Evolutionary conservation across 2,113 vertebrate species (phyloP), one percentile per base, ranked within the genome.

Genomic region (Fregetta grallaria): DNA sequence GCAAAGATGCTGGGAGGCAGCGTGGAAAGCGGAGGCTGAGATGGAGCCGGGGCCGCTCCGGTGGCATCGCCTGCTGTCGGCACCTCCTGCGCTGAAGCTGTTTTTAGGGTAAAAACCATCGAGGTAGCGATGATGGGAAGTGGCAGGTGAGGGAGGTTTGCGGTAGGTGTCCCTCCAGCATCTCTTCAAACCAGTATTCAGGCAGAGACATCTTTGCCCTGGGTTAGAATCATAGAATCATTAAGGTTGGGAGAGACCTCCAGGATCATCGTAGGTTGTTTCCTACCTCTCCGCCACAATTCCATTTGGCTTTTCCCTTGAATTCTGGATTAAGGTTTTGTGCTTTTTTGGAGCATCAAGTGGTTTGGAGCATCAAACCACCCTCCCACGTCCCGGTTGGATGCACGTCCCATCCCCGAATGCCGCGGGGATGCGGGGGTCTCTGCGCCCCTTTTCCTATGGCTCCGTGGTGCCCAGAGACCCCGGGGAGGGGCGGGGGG

Each of bases 1-100:
- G 47, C 36, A 2, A 44, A 44, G 30, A 2, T 22, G n/a, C 86
- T 25, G 72, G 72, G 72, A 38, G 56, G 17, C 3, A 8, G 15
- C 4, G 4, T 10, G 65, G 50, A 49, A 32, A 40, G 40, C 15
- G 5, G 44, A 27, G 40, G 52, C 40, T 25, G 73, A 20, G 85
- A 3, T 0, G 29, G 38, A 44, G 34, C 20, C 0, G 4, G 7
- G 19, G 27, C 27, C 0, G 0, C 20, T 22, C 44, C 0, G 0
- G 7, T 34, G 62, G 5, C 42, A 9, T 20, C 1, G 1, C 4
- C 70, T 19, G 23, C 62, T 13, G 15, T 17, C 3, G 10, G 42
- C 66, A 30, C 11, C 19, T 38, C 74, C 55, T 1, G 7, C 3
- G 5, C 23, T 16, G 22, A 53, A 50, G 9, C 26, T 52, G 42